Percentiles rank a stretch among this genome's conserved stretches.
phyloP scores from a whole-genome alignment of 92 coral and sea anemone species.

The Umimayanthus kanabou region DNA sequence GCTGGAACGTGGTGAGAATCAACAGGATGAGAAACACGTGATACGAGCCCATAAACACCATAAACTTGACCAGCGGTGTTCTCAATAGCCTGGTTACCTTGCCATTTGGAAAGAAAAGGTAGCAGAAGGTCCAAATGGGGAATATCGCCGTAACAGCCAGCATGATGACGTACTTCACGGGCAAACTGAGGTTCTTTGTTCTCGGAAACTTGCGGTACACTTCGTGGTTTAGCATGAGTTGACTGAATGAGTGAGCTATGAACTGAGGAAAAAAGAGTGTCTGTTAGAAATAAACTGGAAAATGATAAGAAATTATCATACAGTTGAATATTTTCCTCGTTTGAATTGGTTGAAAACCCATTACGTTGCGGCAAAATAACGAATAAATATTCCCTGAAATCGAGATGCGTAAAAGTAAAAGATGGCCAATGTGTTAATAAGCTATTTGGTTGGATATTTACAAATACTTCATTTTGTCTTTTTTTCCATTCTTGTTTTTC shows the following conservation, averaged over 20 bases:
- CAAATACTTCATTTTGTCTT: too few relatives aligned
- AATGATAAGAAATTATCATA: not conserved
- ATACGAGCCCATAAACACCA: constrained; percentile 50
- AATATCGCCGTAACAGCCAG: constrained; percentile 26
- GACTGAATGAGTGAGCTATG: constrained; percentile 60
- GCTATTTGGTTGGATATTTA: too few relatives aligned
- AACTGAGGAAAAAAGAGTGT: constrained; percentile 33
- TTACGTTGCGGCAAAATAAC: not conserved
- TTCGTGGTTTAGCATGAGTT: constrained; percentile 54
- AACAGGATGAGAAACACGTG: constrained; percentile 48
- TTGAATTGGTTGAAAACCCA: not conserved
- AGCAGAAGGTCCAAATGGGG: constrained; percentile 44
- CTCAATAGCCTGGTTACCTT: constrained; percentile 43
- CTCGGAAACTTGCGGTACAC: constrained; percentile 45
- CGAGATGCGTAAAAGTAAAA: too few relatives aligned
- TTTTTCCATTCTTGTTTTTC: too few relatives aligned
- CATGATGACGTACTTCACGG: constrained; percentile 36
- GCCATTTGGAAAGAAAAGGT: constrained; percentile 39
- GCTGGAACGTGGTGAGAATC: constrained; percentile 33
- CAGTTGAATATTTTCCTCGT: not conserved
- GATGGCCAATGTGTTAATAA: too few relatives aligned
- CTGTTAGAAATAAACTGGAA: too few relatives aligned
- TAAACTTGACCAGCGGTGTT: constrained; percentile 52
- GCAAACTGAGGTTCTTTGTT: constrained; percentile 36
- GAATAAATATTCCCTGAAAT: too few relatives aligned